A percentile compares a stretch with the other conserved stretches of the same genome.
Evolutionary conservation across 2,797 vertebrate genomes (phyloP).

Genomic region (Fundulus diaphanus): DNA sequence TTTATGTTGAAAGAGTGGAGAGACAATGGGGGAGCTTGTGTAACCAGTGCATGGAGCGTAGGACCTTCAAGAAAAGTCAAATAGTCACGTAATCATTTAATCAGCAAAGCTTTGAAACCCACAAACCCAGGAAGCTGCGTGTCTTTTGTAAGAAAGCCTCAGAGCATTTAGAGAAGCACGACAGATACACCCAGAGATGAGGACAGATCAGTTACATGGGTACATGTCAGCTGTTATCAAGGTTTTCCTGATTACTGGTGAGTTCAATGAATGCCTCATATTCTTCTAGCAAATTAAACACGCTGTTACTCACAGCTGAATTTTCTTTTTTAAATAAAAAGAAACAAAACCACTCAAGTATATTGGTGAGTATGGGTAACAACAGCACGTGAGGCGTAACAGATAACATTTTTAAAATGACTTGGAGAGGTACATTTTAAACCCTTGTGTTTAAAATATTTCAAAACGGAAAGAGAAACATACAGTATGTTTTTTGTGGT

Average conservation of each 20-base stretch:
- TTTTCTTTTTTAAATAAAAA: too few relatives aligned
- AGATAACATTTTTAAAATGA: neutral
- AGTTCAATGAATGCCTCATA: neutral
- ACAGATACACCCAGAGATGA: neutral
- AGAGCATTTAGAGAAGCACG: neutral
- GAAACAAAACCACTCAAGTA: neutral
- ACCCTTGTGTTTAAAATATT: too few relatives aligned
- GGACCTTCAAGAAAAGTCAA: too few relatives aligned
- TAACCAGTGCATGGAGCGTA: neutral
- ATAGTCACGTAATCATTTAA: neutral
- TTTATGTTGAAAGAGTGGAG: neutral
- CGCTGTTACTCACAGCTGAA: too few relatives aligned
- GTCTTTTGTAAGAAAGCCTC: neutral
- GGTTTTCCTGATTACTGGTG: neutral
- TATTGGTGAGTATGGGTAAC: neutral
- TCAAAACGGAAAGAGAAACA: too few relatives aligned
- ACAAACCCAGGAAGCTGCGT: constrained; percentile 1
- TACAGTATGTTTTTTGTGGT: too few relatives aligned
- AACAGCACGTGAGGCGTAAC: neutral
- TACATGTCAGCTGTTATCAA: neutral
- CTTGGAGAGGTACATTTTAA: neutral
- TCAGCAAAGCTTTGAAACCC: neutral
- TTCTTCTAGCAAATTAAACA: neutral
- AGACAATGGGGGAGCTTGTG: neutral
- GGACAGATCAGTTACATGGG: neutral